Percentiles rank a stretch among this genome's conserved stretches.
Conservation (phyloP, 1,140 invertebrate genomes). For the Lasaia peninsularis region DNA sequence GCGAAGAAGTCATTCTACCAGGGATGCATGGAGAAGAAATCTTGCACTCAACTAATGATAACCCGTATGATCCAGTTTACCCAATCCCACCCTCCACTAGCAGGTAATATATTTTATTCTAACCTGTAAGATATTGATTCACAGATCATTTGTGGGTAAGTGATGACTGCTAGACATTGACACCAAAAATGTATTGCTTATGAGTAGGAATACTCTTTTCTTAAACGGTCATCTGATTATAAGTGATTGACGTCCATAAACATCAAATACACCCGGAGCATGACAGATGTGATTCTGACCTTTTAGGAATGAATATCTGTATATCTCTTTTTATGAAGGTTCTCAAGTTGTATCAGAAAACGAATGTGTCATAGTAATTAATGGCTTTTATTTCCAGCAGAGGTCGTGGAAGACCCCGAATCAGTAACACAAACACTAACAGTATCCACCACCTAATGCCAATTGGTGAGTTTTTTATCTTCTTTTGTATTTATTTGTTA, state of each 20-base stretch:
- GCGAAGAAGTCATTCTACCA: slow-evolving; percentile 65
- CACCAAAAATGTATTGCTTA: too few species aligned
- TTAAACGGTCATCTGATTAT: too few species aligned
- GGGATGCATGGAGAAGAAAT: slow-evolving; percentile 56
- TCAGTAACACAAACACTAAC: slow-evolving; percentile 34
- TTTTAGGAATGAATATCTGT: too few species aligned
- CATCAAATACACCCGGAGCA: too few species aligned
- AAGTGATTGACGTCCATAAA: too few species aligned
- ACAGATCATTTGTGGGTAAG: too few species aligned
- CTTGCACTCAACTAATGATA: slow-evolving; percentile 34
- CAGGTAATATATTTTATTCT: slow-evolving; percentile 40
- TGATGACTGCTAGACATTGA: too few species aligned
- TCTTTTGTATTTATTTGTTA: neutral
- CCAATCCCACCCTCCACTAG: slow-evolving; percentile 47
- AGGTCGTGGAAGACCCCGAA: slow-evolving; percentile 47
- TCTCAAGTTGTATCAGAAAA: too few species aligned
- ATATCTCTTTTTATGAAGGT: too few species aligned
- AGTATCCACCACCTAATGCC: slow-evolving; percentile 68
- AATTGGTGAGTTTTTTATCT: slow-evolving; percentile 48
- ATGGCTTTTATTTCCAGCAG: slow-evolving; percentile 43
- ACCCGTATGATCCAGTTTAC: slow-evolving; percentile 51
- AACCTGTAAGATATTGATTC: too few species aligned
- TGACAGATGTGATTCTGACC: too few species aligned
- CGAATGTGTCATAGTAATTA: slow-evolving; percentile 17
- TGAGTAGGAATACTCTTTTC: too few species aligned